These are phyloP conservation scores for Bemisia tabaci DNA, from an alignment of 1,140 invertebrate species.

Conservation along the genomic window DNA sequence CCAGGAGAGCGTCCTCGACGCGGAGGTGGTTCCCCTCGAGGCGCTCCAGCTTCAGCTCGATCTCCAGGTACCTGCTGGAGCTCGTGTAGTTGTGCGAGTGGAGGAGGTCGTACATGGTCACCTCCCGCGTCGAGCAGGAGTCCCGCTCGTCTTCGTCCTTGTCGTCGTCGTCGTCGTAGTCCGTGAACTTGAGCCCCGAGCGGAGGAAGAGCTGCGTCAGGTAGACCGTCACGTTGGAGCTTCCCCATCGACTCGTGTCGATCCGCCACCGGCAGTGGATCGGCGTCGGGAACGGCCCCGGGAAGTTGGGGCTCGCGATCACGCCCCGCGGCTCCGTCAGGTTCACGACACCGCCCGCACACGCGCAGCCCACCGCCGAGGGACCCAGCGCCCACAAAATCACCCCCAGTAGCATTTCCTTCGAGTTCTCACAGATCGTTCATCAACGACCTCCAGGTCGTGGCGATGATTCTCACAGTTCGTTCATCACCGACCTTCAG, in stretches of 20 bases:
- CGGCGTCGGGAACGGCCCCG: slow-evolving; percentile 57
- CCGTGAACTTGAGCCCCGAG: slow-evolving; percentile 62
- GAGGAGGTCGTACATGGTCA: slow-evolving; percentile 40
- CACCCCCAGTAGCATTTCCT: too few species aligned
- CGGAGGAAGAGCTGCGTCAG: slow-evolving; percentile 75
- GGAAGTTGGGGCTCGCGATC: slow-evolving; percentile 71
- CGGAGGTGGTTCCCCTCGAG: slow-evolving; percentile 70
- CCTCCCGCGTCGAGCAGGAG: slow-evolving; percentile 1
- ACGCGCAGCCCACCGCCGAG: background rate
- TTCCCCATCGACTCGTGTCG: slow-evolving; percentile 45
- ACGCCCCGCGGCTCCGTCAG: slow-evolving; percentile 33
- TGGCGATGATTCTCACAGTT: too few species aligned
- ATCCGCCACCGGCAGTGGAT: slow-evolving; percentile 77
- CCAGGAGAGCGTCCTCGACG: slow-evolving; percentile 59
- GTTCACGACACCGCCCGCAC: too few species aligned
- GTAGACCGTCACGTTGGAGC: slow-evolving; percentile 62
- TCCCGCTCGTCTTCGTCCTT: background rate
- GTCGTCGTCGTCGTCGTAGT: slow-evolving; percentile 39
- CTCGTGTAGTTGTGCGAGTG: slow-evolving; percentile 51
- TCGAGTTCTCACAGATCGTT: too few species aligned
- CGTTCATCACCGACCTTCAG: too few species aligned
- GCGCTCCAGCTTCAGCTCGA: slow-evolving; percentile 55
- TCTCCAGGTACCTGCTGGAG: slow-evolving; percentile 56
- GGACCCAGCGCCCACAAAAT: too few species aligned
- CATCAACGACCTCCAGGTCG: too few species aligned